phyloP scores from a whole-genome alignment of 2,113 vertebrate genomes.

The Bufo bufo region DNA sequence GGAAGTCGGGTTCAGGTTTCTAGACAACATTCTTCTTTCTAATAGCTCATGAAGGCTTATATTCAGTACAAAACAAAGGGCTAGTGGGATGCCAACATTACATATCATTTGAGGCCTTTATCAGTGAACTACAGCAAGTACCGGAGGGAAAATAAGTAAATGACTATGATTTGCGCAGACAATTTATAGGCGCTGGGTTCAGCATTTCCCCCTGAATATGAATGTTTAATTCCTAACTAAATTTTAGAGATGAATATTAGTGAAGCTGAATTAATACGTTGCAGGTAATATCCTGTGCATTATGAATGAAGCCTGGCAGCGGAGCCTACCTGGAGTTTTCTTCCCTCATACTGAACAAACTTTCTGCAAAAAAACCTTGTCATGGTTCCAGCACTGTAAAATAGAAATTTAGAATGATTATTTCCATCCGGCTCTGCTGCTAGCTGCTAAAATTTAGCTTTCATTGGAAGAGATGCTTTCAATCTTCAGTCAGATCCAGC shows the following conservation, averaged over 20 bases:
- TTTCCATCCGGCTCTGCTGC: neutral
- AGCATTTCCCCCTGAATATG: neutral
- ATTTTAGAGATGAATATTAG: slow-evolving; percentile 13
- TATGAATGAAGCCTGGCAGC: neutral
- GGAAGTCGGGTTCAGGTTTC: neutral
- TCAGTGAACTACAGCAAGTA: slow-evolving; percentile 42
- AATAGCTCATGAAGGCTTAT: neutral
- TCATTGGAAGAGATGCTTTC: slow-evolving; percentile 32
- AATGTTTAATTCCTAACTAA: slow-evolving; percentile 21
- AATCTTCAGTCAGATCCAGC: slow-evolving; percentile 44
- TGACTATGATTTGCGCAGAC: slow-evolving; percentile 36
- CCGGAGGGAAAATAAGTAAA: slow-evolving; percentile 34
- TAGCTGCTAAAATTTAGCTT: slow-evolving; percentile 23
- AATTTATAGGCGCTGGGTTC: neutral
- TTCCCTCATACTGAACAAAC: neutral
- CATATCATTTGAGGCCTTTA: slow-evolving; percentile 44
- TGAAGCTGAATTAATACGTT: slow-evolving; percentile 13
- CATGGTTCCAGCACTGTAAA: slow-evolving; percentile 23
- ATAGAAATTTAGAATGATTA: slow-evolving; percentile 43
- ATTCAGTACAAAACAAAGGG: slow-evolving; percentile 29
- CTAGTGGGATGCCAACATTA: slow-evolving; percentile 32
- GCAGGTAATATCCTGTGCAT: slow-evolving; percentile 13
- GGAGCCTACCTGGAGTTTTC: neutral
- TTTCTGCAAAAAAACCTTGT: slow-evolving; percentile 18
- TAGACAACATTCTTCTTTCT: neutral